These are phyloP conservation scores for Phoxinus dragarum DNA, from an alignment of 2,797 vertebrate genomes.

Conservation along the genomic window DNA sequence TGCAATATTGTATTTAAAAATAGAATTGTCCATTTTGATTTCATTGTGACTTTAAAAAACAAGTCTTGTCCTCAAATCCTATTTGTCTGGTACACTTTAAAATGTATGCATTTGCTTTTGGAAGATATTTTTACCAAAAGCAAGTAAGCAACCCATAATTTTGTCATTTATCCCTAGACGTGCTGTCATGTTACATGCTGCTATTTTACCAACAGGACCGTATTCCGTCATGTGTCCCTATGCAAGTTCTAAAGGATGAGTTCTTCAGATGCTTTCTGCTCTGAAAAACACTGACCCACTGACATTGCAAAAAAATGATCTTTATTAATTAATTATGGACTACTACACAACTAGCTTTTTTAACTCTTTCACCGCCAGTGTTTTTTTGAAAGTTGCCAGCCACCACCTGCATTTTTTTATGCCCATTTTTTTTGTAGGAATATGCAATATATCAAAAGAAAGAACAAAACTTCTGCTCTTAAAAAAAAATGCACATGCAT, in stretches of 20 bases:
- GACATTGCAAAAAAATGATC: neutral
- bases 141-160: neutral
- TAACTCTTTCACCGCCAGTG: neutral
- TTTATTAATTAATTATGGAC: slow-evolving; percentile 50
- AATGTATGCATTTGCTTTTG: neutral
- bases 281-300: slow-evolving; percentile 27
- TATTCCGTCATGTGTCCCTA: neutral
- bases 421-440: no score
- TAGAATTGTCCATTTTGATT: neutral
- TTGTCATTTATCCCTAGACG: neutral
- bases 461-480: no score
- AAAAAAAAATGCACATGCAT: no score
- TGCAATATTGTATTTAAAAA: neutral
- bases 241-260: neutral
- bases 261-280: slow-evolving; percentile 5
- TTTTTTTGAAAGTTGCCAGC: no score
- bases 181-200: neutral
- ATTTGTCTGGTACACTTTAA: neutral
- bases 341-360: neutral
- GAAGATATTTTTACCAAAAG: neutral
- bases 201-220: neutral
- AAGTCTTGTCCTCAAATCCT: neutral
- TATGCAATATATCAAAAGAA: no score
- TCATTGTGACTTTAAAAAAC: neutral
- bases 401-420: no score